Base-by-base conservation (phyloP, 2,113 vertebrate genomes). In the Pollimyrus isidori region DNA sequence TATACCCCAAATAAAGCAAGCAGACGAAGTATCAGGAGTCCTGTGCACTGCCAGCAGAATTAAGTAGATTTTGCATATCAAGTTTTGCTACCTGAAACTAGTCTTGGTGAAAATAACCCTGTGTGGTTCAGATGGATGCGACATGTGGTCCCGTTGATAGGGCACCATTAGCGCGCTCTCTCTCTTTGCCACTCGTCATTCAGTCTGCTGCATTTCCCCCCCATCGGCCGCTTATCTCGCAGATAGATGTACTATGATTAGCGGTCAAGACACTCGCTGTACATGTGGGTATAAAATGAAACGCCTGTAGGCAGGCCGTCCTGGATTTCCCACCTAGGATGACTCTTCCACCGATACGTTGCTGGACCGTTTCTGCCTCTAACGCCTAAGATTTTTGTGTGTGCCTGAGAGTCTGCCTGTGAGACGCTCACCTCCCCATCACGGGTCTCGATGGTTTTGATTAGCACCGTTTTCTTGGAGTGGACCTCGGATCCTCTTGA, bases 401-500 rank as follows among this genome's bases (percentile, higher is more conserved):
- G 21, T 3, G 17, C 2, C 13, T 86, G 42, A 48, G 53, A n/a
- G 19, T 49, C 11, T 26, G 52, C 42, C 7, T 26, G 52, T 26
- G 35, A 84, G 7, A 30, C 48, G 0, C 92, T 93, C 91, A 99
- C 98, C 97, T 99, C 97, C 91, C 98, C 98, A 0, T 98, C 98
- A 0, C 97, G 96, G 30, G 97, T 98, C 95, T 99, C 97, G 0
- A 98, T 98, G 91, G 97, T 99, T 93, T 99, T 98, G 94, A 99
- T 98, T 92, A 98, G 97, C 91, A 99, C 97, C 0, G 97, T 97
- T 95, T 98, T 99, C 94, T 99, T 99, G 91, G 97, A 98, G 91
- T 98, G 97, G 89, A 96, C 94, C 92, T 99, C 98, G 0, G 97
- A 96, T 86, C 93, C 94, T 0, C 96, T 95, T 0, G 93, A 92